A percentile compares a stretch with the other conserved stretches of the same genome.
Conservation (phyloP, 53 echinoderm and acorn worm species). For the Apostichopus leukothele region DNA sequence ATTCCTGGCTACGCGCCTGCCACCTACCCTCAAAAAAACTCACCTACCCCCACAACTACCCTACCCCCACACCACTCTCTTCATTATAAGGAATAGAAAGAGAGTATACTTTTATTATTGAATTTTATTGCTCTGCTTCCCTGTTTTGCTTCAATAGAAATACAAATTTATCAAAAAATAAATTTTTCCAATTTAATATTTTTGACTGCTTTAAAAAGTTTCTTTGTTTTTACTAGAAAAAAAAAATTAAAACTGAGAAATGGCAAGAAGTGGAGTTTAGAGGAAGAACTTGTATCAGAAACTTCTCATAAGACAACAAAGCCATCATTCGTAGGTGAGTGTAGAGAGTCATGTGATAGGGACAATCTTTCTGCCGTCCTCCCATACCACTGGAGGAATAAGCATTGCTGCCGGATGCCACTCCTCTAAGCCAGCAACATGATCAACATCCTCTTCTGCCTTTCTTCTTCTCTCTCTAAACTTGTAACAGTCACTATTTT, state of each 20-base stretch:
- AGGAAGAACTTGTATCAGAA: not conserved
- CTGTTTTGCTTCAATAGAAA: too few species aligned
- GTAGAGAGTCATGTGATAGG: not conserved
- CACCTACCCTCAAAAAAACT: too few species aligned
- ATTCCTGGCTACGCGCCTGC: too few species aligned
- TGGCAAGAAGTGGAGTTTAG: not conserved
- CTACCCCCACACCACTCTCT: too few species aligned
- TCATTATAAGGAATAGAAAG: too few species aligned
- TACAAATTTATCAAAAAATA: too few species aligned
- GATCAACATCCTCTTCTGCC: constrained; percentile 61
- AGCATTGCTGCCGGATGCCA: constrained; percentile 82
- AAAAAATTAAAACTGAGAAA: not conserved
- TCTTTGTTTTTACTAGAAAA: too few species aligned
- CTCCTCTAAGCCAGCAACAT: constrained; percentile 61
- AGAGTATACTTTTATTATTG: too few species aligned
- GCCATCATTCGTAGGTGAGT: not conserved
- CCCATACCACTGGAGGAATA: constrained; percentile 61
- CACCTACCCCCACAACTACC: too few species aligned
- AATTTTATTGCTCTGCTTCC: too few species aligned
- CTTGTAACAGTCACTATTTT: constrained; percentile 71
- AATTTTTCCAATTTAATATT: too few species aligned
- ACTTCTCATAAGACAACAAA: not conserved
- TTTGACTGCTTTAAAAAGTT: too few species aligned
- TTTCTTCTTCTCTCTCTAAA: constrained; percentile 73
- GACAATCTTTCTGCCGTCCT: constrained; percentile 57